Base-by-base conservation (phyloP, 2,888 invertebrate genomes). In the Drosophila nr. fundita region DNA sequence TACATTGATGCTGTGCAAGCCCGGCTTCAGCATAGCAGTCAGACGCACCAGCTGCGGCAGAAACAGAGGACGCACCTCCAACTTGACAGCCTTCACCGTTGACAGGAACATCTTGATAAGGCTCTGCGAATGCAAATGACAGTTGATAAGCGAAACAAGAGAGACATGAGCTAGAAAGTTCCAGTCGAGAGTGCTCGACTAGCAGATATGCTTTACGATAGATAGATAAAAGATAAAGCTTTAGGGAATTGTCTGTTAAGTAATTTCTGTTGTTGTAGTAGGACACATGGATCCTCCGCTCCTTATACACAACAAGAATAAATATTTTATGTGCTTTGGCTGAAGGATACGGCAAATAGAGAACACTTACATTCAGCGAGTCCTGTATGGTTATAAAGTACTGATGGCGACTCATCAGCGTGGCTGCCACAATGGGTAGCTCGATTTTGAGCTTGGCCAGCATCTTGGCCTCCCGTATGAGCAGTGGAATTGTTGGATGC, bases 21-120 rank as follows among this genome's bases (percentile, higher is more conserved):
- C 98, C 0, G 98, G 98, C 64, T 96, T 95, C 30, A 99, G 94
- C 78, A 97, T 95, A 13, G 96, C 96, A 4, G 97, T 96, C 18
- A 99, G 94, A 30, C 96, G 95, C 32, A 97, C 96, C 73, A 98
- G 94, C 94, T 98, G 98, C 0, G 98, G 98, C 38, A 98, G 94
- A 91, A 99, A 96, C 59, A 99, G 94, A 29, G 98, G 97, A n/a
- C 98, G 95, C 21, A 98, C 97, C 93, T 98, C 98, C 52, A 96
- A 93, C 90, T 97, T 97, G 0, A 97, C 97, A 36, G 95, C 95
- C 62, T 95, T 94, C 0, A 97, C 96, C 3, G 96, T 96, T 54
- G 94, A 94, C 38, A 96, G 93, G 86, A 97, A 97, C 92, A 97
- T 96, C 90, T 96, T 96, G 67, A 97, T 94, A 50, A 97, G 94